Evolutionary conservation across 2,113 vertebrate species (phyloP).

Genomic region (Puffinus mauretanicus): DNA sequence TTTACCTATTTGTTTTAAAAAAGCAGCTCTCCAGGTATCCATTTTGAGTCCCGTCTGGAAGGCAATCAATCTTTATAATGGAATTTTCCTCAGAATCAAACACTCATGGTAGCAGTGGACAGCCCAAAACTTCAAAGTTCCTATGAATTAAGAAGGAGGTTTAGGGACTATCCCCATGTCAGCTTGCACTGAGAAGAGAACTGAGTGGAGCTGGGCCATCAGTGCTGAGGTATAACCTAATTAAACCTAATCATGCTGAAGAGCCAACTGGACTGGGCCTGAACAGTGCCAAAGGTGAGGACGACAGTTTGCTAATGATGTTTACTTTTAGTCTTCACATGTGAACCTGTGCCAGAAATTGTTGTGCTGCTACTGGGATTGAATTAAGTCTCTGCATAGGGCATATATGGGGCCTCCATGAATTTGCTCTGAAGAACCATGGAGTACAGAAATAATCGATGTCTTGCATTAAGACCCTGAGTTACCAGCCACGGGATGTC

Average conservation of each 20-base stretch:
- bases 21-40: neutral
- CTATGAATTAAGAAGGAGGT: neutral
- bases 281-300: neutral
- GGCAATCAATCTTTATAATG: neutral
- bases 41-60: neutral
- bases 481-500: neutral
- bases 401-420: rapidly evolving
- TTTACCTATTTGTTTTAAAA: neutral
- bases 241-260: neutral
- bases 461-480: neutral
- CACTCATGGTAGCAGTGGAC: neutral
- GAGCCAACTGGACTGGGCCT: neutral
- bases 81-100: neutral
- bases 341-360: neutral
- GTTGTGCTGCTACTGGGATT: neutral
- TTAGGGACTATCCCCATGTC: neutral
- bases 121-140: neutral
- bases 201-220: neutral
- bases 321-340: neutral
- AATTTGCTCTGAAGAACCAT: neutral
- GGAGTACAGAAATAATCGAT: neutral
- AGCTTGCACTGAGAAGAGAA: neutral
- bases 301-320: neutral
- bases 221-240: neutral
- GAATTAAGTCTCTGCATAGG: neutral